These are phyloP conservation scores for Poeciliopsis turneri DNA, from an alignment of 2,797 vertebrate genomes.

Conservation along the genomic window DNA sequence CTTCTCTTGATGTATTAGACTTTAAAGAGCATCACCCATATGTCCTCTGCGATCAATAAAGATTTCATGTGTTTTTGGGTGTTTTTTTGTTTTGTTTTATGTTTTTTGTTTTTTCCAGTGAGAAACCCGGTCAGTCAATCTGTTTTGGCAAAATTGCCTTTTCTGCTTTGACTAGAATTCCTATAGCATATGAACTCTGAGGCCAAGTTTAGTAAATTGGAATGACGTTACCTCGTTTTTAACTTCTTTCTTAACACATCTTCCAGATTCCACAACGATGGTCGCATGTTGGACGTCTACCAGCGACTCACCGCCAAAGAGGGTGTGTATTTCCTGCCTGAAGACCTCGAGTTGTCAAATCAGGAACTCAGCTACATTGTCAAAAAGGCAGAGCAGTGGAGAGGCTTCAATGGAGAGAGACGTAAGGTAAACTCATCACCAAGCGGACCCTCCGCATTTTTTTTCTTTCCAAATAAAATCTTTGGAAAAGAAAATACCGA, in stretches of 20 bases:
- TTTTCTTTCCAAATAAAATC: conserved; percentile 34
- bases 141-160: conserved; percentile 35
- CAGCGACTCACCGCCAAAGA: conserved; percentile 85
- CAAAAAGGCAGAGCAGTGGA: conserved; percentile 91
- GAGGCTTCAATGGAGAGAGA: conserved; percentile 89
- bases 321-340: conserved; percentile 84
- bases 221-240: conserved; percentile 5
- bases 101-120: conserved; percentile 4
- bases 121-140: conserved; percentile 14
- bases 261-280: conserved; percentile 85
- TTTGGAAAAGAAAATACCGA: conserved; percentile 49
- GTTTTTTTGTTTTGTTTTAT: too few relatives aligned
- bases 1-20: conserved; percentile 61
- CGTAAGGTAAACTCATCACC: conserved; percentile 82
- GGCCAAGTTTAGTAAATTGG: conserved; percentile 34
- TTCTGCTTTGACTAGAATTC: not conserved
- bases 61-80: conserved; percentile 12
- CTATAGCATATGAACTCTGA: conserved; percentile 16
- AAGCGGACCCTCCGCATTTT: not conserved
- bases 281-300: conserved; percentile 87
- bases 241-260: conserved; percentile 7
- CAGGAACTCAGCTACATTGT: conserved; percentile 92
- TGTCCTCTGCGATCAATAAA: conserved; percentile 60
- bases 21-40: conserved; percentile 37
- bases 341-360: conserved; percentile 91